Evolutionary conservation across 2,888 invertebrate genomes (phyloP).

Genomic region (Tortricodes alternella): DNA sequence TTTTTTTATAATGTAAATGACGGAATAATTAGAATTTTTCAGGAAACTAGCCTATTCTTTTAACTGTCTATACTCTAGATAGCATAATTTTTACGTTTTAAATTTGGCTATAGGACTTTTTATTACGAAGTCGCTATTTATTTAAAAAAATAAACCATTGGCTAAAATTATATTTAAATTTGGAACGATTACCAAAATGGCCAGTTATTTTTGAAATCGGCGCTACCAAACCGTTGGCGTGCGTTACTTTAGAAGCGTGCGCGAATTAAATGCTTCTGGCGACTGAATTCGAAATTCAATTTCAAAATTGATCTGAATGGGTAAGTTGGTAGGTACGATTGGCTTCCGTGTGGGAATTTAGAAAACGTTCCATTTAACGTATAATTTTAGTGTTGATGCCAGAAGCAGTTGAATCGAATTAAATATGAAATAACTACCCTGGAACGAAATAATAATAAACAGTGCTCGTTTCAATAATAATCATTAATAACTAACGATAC

Average conservation of each 20-base stretch:
- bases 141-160: too few relatives aligned
- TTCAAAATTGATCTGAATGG: constrained; percentile 37
- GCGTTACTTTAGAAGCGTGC: constrained; percentile 52
- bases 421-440: background rate
- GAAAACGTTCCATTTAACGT: background rate
- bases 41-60: too few relatives aligned
- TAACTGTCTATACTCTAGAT: too few relatives aligned
- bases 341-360: constrained; percentile 68
- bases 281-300: constrained; percentile 42
- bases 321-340: constrained; percentile 22
- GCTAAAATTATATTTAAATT: constrained; percentile 31
- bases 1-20: too few relatives aligned
- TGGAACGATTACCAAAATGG: constrained; percentile 18
- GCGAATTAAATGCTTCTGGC: constrained; percentile 62
- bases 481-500: too few relatives aligned
- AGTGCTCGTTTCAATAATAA: too few relatives aligned
- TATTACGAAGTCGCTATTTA: too few relatives aligned
- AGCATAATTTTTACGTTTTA: too few relatives aligned
- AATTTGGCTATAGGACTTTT: too few relatives aligned
- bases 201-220: constrained; percentile 3
- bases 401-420: constrained; percentile 5
- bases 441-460: background rate
- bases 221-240: constrained; percentile 44
- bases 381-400: background rate
- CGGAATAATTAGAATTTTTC: too few relatives aligned